Conservation (phyloP, 2,113 vertebrate genomes). For the Antidorcas marsupialis region DNA sequence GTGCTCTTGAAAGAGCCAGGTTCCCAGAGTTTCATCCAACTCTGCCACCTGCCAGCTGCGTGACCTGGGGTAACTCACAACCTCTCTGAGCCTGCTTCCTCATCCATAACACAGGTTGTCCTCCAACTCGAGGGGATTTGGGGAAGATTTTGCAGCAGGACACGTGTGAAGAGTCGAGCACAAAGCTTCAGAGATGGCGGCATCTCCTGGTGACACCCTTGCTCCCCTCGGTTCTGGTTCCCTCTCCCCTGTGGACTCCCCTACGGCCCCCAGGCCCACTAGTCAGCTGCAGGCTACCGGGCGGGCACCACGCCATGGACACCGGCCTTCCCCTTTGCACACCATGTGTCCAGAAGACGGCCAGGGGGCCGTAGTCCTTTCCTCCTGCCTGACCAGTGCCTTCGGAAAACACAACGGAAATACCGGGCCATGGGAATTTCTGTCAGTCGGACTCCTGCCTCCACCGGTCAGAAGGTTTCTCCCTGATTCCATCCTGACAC, state of each 20-base stretch:
- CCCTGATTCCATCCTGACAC: neutral
- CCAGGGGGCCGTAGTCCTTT: fast-evolving
- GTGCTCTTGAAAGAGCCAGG: neutral
- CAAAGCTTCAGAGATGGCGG: fast-evolving
- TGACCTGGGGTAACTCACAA: neutral
- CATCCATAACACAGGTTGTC: neutral
- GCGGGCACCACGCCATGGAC: fast-evolving
- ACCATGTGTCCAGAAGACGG: neutral
- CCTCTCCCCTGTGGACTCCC: neutral
- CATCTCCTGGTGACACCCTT: fast-evolving
- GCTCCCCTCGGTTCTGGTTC: fast-evolving
- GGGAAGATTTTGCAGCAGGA: neutral
- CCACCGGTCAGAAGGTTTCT: neutral
- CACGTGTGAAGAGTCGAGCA: fast-evolving
- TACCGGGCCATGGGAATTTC: neutral
- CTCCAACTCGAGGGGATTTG: neutral
- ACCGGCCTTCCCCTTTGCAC: too few species aligned
- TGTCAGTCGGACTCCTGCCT: neutral
- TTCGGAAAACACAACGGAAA: neutral
- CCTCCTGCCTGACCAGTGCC: neutral
- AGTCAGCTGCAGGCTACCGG: fast-evolving
- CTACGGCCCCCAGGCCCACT: neutral
- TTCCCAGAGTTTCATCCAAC: too few species aligned
- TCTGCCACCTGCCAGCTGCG: neutral
- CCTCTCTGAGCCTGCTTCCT: neutral